Conservation (phyloP, 37 sponge, comb jelly and placozoan genomes). For the Crambe crambe region DNA sequence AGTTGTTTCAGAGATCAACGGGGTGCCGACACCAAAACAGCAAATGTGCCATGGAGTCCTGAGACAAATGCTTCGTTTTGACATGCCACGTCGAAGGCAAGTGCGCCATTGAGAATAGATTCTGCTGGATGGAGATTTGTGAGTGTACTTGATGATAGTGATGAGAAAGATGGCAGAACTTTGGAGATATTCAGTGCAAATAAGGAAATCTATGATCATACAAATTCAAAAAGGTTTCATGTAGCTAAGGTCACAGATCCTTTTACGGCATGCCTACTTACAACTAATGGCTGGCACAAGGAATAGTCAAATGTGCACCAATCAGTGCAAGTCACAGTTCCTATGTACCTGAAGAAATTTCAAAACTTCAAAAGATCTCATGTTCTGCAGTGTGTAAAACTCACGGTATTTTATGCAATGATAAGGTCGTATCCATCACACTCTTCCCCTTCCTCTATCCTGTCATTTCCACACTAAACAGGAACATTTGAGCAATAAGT, state of each 20-base stretch:
- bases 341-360: constrained; percentile 1
- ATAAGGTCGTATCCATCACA: constrained; percentile 24
- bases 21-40: neutral
- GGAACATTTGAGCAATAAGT: too few relatives aligned
- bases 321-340: neutral
- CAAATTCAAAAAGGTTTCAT: too few relatives aligned
- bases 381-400: too few relatives aligned
- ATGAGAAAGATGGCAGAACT: neutral
- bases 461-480: constrained; percentile 22
- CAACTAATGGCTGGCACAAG: constrained; percentile 2
- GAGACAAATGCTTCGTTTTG: neutral
- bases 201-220: neutral
- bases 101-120: neutral
- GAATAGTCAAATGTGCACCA: neutral
- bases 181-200: constrained; percentile 6
- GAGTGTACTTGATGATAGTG: neutral
- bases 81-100: neutral
- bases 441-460: constrained; percentile 13
- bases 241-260: too few relatives aligned
- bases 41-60: neutral
- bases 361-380: too few relatives aligned
- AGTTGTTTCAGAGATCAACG: neutral
- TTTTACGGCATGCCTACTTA: neutral
- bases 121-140: neutral
- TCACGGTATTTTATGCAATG: neutral